Conservation (phyloP, 2,797 vertebrate genomes). For the Poliocrania exsul region DNA sequence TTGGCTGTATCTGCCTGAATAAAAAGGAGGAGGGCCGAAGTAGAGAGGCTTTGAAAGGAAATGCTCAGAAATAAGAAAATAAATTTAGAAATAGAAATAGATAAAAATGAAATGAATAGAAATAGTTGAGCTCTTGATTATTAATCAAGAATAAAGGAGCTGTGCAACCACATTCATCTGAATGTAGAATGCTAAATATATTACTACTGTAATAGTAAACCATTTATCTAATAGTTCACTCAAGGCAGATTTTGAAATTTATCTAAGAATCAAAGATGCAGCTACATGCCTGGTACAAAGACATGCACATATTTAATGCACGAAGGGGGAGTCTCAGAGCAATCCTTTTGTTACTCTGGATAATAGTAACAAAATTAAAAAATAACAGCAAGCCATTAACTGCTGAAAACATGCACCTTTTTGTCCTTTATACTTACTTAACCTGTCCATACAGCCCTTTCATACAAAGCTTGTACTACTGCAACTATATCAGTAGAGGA, state of each 20-base stretch:
- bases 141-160: background rate
- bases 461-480: background rate
- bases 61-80: background rate
- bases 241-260: background rate
- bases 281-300: background rate
- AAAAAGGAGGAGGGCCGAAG: background rate
- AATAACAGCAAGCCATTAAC: background rate
- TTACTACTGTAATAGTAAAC: background rate
- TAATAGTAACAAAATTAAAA: background rate
- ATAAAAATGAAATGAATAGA: background rate
- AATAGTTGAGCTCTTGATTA: background rate
- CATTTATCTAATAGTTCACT: background rate
- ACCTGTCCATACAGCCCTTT: background rate
- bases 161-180: background rate
- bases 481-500: background rate
- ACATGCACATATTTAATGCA: background rate
- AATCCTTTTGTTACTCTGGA: background rate
- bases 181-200: background rate
- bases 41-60: background rate
- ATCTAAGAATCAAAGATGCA: background rate
- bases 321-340: background rate
- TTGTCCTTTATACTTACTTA: background rate
- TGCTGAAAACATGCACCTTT: background rate
- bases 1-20: background rate
- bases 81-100: background rate